Base-by-base conservation (phyloP, 2,113 vertebrate species). In the Gorsachius goisagi region DNA sequence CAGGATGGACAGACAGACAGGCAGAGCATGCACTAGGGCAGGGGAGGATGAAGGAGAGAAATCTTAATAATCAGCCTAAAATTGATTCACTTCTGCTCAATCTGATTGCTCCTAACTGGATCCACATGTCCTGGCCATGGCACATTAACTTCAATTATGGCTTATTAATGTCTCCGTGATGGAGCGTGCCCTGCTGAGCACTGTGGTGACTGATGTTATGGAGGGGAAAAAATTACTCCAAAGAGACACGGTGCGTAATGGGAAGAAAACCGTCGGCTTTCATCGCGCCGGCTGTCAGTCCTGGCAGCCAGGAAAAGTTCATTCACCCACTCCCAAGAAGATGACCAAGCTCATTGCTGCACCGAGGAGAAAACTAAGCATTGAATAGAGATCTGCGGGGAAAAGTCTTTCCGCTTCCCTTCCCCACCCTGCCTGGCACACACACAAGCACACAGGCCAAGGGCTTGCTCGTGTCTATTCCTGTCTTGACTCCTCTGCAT, bases 141-240 rank as follows among this genome's bases (percentile, higher is more conserved):
- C 95, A 96, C 97, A 97, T 98, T 98, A 98, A 95, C 97, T 98
- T 96, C 95, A 97, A 96, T 98, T 97, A 98, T 75, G 90, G 97
- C 97, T 98, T 97, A 97, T 98, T 96, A 98, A 96, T 45, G 93
- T 95, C 82, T 91, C 77, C 0, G 23, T 60, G 85, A 93, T 91
- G 79, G 82, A 92, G 73, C 30, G 17, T 83, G 94, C 86, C 92
- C 87, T 3, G 50, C 91, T 73, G 67, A 95, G 77, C 66, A 14
- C 75, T 30, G 92, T 4, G 8, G 20, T 75, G 78, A 94, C 91
- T 92, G 96, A 91, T 60, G 26, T 74, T 82, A 18, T 17, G 86
- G 17, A 77, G 91, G 90, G 91, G 94, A 80, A 84, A 90, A 90
- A 95, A 97, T 95, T 32, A 95, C 90, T 95, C 89, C 79, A 52